phyloP scores from a whole-genome alignment of 2,797 vertebrate genomes.

The Danio aesculapii region DNA sequence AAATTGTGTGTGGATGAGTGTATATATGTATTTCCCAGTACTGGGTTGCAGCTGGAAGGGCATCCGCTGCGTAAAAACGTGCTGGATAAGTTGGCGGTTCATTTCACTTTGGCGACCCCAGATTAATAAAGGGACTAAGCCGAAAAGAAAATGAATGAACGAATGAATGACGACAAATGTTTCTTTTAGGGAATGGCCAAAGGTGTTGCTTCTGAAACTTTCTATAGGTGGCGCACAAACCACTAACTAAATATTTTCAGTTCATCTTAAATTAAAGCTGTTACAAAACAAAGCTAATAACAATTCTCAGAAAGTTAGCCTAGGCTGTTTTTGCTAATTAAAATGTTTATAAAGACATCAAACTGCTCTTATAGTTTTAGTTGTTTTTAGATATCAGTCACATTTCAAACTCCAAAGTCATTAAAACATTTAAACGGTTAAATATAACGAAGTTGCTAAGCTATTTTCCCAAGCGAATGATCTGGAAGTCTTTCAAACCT shows the following conservation, averaged over 20 bases:
- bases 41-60: no score
- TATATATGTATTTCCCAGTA: no score
- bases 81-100: no score
- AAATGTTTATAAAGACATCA: neutral
- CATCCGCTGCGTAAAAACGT: no score
- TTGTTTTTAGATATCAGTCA: no score
- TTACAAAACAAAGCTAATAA: neutral
- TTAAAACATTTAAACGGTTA: neutral
- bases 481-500: constrained; percentile 12
- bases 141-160: no score
- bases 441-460: constrained; percentile 48
- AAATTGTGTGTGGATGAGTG: no score
- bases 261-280: neutral
- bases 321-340: neutral
- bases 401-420: neutral
- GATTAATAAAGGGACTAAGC: no score
- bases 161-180: no score
- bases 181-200: neutral
- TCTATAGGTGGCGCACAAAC: neutral
- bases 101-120: no score
- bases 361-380: neutral
- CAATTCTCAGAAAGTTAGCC: neutral
- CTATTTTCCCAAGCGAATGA: constrained; percentile 3
- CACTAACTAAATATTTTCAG: neutral
- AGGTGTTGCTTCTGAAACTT: neutral